phyloP scores from a whole-genome alignment of 2,113 vertebrate species.

The Oncorhynchus keta region DNA sequence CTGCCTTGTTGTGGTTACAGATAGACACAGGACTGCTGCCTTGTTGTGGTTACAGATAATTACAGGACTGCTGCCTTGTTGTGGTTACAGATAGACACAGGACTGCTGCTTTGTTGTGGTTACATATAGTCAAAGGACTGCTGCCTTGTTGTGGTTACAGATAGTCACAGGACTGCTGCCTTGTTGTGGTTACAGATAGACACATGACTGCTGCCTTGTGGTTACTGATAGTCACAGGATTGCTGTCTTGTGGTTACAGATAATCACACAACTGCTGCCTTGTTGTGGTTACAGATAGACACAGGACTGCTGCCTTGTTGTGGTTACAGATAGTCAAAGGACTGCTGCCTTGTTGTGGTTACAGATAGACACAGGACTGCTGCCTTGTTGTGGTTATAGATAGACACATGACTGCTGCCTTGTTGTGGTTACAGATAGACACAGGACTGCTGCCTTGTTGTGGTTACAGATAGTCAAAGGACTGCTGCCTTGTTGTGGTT shows the following conservation, averaged over 20 bases:
- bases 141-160: not conserved
- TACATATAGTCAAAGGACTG: no score
- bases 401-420: no score
- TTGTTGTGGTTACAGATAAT: not conserved
- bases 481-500: not conserved
- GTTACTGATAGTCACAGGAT: not conserved
- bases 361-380: not conserved
- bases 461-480: not conserved
- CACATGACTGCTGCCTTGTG: no score
- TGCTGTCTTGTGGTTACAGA: not conserved
- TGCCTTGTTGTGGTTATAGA: no score
- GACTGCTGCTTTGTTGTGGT: no score
- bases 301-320: no score
- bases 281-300: no score
- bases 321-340: no score
- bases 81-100: not conserved
- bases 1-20: not conserved
- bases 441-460: not conserved
- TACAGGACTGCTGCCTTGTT: no score
- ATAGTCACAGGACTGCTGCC: not conserved
- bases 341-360: not conserved
- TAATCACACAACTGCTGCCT: no score
- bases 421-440: not conserved
- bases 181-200: no score
- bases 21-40: not conserved